phyloP scores from a whole-genome alignment of 2,797 vertebrate genomes.

The Microhierax caerulescens region DNA sequence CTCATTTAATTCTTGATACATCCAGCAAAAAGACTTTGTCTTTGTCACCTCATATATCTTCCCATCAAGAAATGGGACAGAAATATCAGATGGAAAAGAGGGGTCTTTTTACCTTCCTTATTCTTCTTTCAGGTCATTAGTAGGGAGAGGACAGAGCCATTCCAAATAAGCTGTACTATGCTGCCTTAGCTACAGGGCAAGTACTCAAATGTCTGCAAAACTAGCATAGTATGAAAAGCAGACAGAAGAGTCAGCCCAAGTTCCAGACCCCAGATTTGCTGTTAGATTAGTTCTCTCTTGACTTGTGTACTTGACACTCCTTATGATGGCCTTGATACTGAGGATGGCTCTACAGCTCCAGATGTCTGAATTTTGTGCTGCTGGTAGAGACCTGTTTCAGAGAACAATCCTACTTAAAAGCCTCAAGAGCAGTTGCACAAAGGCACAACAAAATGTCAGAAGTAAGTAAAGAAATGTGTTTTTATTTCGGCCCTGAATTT shows the following conservation, averaged over 20 bases:
- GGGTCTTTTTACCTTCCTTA: accelerated
- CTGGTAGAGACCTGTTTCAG: neutral
- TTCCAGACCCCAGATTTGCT: neutral
- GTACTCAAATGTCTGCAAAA: neutral
- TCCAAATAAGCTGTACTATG: neutral
- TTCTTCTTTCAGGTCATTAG: neutral
- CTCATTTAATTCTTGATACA: neutral
- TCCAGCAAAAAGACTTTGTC: neutral
- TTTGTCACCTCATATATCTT: neutral
- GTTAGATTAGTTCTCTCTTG: neutral
- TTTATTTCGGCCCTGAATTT: neutral
- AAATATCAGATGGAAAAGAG: neutral
- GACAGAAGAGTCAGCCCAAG: neutral
- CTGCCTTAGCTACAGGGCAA: neutral
- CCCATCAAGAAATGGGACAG: neutral
- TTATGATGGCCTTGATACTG: neutral
- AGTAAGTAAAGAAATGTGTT: neutral
- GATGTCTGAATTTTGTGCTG: neutral
- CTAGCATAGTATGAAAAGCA: neutral
- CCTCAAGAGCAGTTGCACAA: neutral
- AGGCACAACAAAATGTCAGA: neutral
- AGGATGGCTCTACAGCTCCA: neutral
- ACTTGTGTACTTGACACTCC: neutral
- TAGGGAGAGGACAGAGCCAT: neutral
- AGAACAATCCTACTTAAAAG: neutral